Evolutionary conservation across 1,140 invertebrate species (phyloP), one percentile per base, ranked within the genome.

Genomic region (Apocrypta bakeri): DNA sequence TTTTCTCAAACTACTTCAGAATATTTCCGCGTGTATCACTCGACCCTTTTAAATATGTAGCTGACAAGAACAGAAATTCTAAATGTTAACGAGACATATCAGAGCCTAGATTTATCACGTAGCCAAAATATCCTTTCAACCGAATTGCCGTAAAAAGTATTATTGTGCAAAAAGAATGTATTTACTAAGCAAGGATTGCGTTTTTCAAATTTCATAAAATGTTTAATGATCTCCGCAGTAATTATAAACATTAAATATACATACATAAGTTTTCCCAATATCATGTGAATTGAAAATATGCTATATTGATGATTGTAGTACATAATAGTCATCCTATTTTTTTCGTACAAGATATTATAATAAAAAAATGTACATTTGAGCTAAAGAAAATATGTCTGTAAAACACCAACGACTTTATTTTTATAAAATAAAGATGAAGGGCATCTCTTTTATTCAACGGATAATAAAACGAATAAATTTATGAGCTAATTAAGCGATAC

Each of bases 71-170:
- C 31, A 33, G 31, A 73, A 8, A 82, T 78, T 71, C 48, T 78
- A 82, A 82, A 78, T 17, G 14, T 78, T 25, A 82, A 77, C 31
- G 24, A 72, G 17, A 77, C 81, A 82, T 78, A 78, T 82, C 75
- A 82, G 17, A 56, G 31, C 24, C 11, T 69, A 82, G 29, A 40
- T 77, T 75, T 75, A 42, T 56, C 48, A 21, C n/a, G 17, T 56
- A 56, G 48, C 48, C 17, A 17, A n/a, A 21, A 56, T 56, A 17
- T n/a, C 48, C 48, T 56, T 68, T 12, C 29, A 7, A 56, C 48
- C 24, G 64, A 42, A 24, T 21, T 21, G 11, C 6, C 64, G 31
- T 81, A 81, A 73, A n/a, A 80, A 73, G 69, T 81, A 74, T 81
- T 81, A 29, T 29, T 81, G 79, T 81, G 71, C 69, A 81, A 81